Evolutionary conservation across 1,140 invertebrate genomes (phyloP), one percentile per base, ranked within the genome.

Genomic region (Adelges cooleyi): DNA sequence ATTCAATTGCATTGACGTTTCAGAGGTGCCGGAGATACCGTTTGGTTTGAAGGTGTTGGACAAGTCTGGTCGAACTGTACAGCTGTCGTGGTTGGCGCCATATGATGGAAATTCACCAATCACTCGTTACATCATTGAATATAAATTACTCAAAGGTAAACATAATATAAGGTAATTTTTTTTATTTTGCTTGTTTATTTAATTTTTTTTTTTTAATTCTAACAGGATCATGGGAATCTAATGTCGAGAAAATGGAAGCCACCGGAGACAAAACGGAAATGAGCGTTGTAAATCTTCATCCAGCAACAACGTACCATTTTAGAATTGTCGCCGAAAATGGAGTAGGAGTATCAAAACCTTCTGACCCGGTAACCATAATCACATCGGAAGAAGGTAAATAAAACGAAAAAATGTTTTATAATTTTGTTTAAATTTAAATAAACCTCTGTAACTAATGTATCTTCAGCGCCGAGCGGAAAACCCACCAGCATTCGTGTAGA

Each of bases 51-150:
- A 92, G 76, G 89, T 97, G 20, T 77, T 94, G 40, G 90, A 95
- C 74, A 91, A 93, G 77, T 91, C 88, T 65, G 92, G 92, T 69
- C 81, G 90, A 67, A 87, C 86, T 8, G 89, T 95, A 48, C 89
- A 92, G 72, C 77, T 98, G 2, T 87, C 87, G 15, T 98, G 95
- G 94, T 86, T 86, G 23, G 86, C 89, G 56, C 92, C 93, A 15
- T 97, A 94, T 74, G 87, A 95, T 74, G 95, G 95, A 68, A 96
- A 97, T 75, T 92, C 90, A n/a, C 86, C 87, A 1, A 89, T 98
- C 67, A 90, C 86, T 68, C 83, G 86, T 72, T 98, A 95, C 75
- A 82, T 89, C 48, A 91, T 95, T 72, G 90, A 95, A 76, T 94
- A 93, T 75, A 95, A 94, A 78, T 86, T 87, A 68, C 89, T 87